phyloP scores from a whole-genome alignment of 2,797 vertebrate species.

The Bradypodion ventrale region DNA sequence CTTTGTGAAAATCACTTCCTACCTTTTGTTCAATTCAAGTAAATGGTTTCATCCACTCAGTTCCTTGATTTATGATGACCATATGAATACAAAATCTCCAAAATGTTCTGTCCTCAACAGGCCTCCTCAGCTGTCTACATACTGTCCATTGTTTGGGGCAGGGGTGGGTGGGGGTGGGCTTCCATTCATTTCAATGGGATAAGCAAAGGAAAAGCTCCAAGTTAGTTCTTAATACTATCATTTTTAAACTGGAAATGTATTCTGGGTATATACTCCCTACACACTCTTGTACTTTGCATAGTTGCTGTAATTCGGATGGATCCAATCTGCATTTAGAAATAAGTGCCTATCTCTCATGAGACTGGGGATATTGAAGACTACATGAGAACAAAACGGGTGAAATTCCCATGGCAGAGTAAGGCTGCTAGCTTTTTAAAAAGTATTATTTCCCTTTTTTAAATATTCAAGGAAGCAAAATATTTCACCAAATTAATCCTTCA shows the following conservation, averaged over 20 bases:
- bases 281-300: background rate
- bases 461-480: background rate
- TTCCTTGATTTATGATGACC: too few species aligned
- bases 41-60: background rate
- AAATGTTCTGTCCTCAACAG: too few species aligned
- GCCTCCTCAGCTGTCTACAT: too few species aligned
- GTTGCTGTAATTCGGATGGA: background rate
- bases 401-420: background rate
- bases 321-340: background rate
- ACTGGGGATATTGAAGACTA: background rate
- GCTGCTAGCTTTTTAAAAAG: background rate
- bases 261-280: background rate
- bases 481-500: background rate
- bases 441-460: background rate
- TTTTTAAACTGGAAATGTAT: background rate
- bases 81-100: too few species aligned
- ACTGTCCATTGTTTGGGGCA: background rate
- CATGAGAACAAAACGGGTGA: background rate
- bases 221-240: background rate
- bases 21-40: background rate
- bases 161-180: too few species aligned
- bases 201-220: background rate
- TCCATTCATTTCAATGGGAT: background rate
- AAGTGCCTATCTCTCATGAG: background rate
- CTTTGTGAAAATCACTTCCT: background rate